These are phyloP conservation scores for Ectemnius continuus DNA, from an alignment of 2,888 invertebrate genomes.

Conservation along the genomic window DNA sequence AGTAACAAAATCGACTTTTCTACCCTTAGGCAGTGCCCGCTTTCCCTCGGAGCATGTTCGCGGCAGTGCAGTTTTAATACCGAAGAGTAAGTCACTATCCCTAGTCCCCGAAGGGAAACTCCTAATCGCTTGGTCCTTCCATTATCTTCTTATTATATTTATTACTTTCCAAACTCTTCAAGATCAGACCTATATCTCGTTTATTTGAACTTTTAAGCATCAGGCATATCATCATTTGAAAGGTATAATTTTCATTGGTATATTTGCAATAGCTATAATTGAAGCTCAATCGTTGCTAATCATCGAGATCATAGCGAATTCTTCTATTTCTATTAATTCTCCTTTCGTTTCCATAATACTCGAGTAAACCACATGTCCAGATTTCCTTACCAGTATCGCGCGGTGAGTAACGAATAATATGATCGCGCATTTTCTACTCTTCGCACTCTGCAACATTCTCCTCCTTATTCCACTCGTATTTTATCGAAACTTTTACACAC, in stretches of 20 bases:
- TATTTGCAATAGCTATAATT: too few species aligned
- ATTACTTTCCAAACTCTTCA: background rate
- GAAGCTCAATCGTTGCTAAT: too few species aligned
- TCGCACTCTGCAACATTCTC: too few species aligned
- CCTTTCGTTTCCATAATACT: slow-evolving; percentile 62
- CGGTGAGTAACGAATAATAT: slow-evolving; percentile 60
- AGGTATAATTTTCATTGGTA: too few species aligned
- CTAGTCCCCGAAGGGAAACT: too few species aligned
- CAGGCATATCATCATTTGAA: slow-evolving; percentile 18
- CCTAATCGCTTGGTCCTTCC: too few species aligned
- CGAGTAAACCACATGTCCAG: slow-evolving; percentile 57
- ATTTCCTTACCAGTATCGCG: slow-evolving; percentile 47
- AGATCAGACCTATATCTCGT: background rate
- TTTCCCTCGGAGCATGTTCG: slow-evolving; percentile 22
- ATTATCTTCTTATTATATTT: too few species aligned
- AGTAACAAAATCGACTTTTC: slow-evolving; percentile 37
- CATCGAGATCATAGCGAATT: too few species aligned
- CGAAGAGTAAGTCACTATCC: slow-evolving; percentile 8
- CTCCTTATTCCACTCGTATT: too few species aligned
- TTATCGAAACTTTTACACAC: too few species aligned
- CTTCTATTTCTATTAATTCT: slow-evolving; percentile 41
- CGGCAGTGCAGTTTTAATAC: slow-evolving; percentile 17
- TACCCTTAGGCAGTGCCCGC: background rate
- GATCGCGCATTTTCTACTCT: slow-evolving; percentile 11
- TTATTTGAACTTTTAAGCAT: background rate